Base-by-base conservation (phyloP, 2,888 invertebrate species). In the Pollenia labialis region DNA sequence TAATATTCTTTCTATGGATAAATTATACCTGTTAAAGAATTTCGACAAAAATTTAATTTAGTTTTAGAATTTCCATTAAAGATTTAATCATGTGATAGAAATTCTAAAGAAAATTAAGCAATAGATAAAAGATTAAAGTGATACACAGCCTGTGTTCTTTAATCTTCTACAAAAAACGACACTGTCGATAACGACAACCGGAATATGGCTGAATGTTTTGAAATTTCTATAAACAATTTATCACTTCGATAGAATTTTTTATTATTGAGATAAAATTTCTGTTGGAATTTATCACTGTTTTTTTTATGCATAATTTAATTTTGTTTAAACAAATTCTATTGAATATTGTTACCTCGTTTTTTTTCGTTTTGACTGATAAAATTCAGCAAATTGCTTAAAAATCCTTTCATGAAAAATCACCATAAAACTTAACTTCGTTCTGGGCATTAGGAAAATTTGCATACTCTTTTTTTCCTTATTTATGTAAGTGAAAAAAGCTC, bases 401-500 rank as follows among this genome's bases (percentile, higher is more conserved):
- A 66, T 81, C 54, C 48, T 54, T 40, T 66, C 64, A 42, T 50
- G 42, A 50, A 72, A 58, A 44, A 72, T 79, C 44, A 42, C n/a
- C 66, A 83, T 72, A 64, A 77, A 44, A 64, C 54, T 77, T 81
- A 74, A 81, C 69, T 85, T 66, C 11, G 14, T 66, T 50, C 58
- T 52, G 76, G 66, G 14, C 68, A 58, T 68, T 52, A 66, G 58
- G 48, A 48, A 81, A 81, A 64, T 56, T 40, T 14, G 48, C 44
- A 81, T 40, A 56, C 11, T 62, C 18, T 23, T 23, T 66, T 23
- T 50, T 58, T 42, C 44, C n/a, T 16, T 9, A 4, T 68, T 18
- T 52, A 75, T 52, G 75, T 60, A 75, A 60, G 75, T 60, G 58
- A 69, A 82, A 64, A 18, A 83, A 71, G 18, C 64, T 83, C 44